Base-by-base conservation (phyloP, 2,797 vertebrate species). In the Chloroceryle inda region DNA sequence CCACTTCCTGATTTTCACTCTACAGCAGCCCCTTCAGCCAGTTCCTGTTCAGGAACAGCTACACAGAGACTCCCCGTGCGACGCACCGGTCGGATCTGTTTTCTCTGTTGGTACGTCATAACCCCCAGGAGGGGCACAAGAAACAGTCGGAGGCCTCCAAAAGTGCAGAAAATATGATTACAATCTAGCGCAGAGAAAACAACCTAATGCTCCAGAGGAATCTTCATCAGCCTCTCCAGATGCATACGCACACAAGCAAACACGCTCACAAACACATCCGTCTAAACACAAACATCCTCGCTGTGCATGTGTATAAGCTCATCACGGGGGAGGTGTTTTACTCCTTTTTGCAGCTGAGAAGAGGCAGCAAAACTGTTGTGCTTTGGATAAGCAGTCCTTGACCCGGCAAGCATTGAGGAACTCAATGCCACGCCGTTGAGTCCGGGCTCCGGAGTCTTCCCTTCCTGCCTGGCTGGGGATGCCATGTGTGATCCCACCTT, bases 211-310 rank as follows among this genome's bases (percentile, higher is more conserved):
- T 95, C 64, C 76, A 75, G 66, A 81, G 91, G 50, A 47, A 94
- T 94, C 79, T 95, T 75, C 66, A 14, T 27, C 82, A 88, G 47
- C 79, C 73, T 90, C 80, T 88, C 79, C 82, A 85, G 75, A 79
- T n/a, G 68, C 71, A 26, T 27, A 29, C 82, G 40, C 62, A 66
- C 74, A 58, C 33, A 72, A 29, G 47, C 91, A 85, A 85, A 82
- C 88, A 55, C 0, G 10, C 71, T 92, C 66, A n/a, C 75, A 77
- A 87, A 73, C 88, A 56, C 75, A 64, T 45, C 88, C 19, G 2
- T 69, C 84, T n/a, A 29, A 79, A 72, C 76, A 92, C 85, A 29
- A 89, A 62, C 85, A 31, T 33, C 11, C 82, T 71, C 4, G 3
- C 58, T 53, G 11, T 45, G 53, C 53, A 26, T 13, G 20, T 6